phyloP scores from a whole-genome alignment of 2,113 vertebrate genomes.

The Propithecus coquereli region DNA sequence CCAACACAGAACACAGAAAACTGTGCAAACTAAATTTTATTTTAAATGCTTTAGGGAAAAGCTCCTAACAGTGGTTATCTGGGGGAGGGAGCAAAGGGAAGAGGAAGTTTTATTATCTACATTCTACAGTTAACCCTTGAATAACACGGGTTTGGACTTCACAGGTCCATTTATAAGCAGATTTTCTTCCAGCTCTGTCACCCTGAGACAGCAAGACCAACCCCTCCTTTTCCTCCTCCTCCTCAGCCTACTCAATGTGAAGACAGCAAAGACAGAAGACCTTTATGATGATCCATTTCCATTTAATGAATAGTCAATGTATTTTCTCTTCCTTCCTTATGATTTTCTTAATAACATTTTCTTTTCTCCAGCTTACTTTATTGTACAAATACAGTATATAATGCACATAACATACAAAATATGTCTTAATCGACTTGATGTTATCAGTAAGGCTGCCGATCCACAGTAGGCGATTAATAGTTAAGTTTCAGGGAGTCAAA shows the following conservation, averaged over 20 bases:
- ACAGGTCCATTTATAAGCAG: neutral
- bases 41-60: constrained; percentile 18
- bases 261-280: neutral
- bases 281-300: neutral
- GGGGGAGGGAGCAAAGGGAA: neutral
- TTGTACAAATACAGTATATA: neutral
- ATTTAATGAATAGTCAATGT: neutral
- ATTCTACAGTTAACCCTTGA: neutral
- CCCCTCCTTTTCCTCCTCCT: too few species aligned
- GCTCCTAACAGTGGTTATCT: neutral
- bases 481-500: neutral
- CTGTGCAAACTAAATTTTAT: neutral
- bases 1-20: constrained; percentile 37
- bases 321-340: neutral
- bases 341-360: neutral
- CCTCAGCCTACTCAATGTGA: neutral
- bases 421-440: neutral
- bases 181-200: too few species aligned
- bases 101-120: neutral
- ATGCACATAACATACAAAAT: neutral
- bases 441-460: neutral
- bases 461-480: neutral
- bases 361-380: neutral
- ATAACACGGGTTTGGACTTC: neutral
- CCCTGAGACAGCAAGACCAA: too few species aligned